Evolutionary conservation across 2,797 vertebrate species (phyloP).

Genomic region (Psittacula echo): DNA sequence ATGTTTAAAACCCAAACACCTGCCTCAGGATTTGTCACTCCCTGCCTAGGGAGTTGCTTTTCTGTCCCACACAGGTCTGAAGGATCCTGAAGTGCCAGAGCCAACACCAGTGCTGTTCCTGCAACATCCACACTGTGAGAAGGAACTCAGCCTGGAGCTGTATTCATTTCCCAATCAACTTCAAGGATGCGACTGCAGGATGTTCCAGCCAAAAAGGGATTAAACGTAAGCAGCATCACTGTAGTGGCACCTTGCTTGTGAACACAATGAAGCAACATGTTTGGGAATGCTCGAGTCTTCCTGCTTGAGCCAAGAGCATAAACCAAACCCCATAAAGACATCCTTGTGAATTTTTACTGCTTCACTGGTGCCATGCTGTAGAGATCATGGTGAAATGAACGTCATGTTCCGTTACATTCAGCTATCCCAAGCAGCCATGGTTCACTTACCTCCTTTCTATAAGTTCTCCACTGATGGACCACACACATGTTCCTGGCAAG

Average conservation of each 20-base stretch:
- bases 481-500: conserved; percentile 93
- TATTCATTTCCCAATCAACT: not conserved
- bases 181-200: not conserved
- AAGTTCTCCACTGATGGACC: conserved; percentile 95
- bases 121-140: not conserved
- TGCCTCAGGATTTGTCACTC: not conserved
- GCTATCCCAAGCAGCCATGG: not conserved
- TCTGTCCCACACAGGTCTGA: not conserved
- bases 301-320: not conserved
- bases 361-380: not conserved
- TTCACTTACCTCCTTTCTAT: conserved; percentile 89
- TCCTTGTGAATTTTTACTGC: not conserved
- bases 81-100: not conserved
- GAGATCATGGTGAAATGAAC: not conserved
- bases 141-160: not conserved
- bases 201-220: not conserved
- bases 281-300: not conserved
- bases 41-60: not conserved
- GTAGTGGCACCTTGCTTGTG: not conserved
- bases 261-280: not conserved
- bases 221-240: not conserved
- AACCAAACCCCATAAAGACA: not conserved
- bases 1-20: not conserved
- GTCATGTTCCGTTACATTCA: not conserved
- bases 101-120: not conserved